Evolutionary conservation across 2,888 invertebrate species (phyloP), one percentile per base, ranked within the genome.

Genomic region (Nomada lathburiana): DNA sequence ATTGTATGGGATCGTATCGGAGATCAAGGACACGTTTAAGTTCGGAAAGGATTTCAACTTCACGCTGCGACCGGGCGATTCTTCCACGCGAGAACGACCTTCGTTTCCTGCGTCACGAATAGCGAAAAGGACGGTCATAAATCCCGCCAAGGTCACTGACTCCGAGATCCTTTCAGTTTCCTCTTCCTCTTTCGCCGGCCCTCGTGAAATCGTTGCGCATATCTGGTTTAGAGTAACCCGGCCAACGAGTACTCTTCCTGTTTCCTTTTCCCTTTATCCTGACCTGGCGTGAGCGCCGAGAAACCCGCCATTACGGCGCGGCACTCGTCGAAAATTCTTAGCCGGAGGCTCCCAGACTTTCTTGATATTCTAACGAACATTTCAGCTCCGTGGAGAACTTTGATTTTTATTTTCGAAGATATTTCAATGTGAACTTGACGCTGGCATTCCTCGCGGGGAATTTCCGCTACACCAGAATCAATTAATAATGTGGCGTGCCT

Each of bases 101-200:
- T 92, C 92, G 90, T 90, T 92, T 90, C 88, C 89, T 88, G 88
- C 74, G 77, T 76, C 70, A 81, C 59, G 73, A 82, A 83, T 82
- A 88, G 88, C 90, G 90, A 93, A 91, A 91, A 87, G 91, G 83
- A 84, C 76, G 83, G 87, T 86, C 91, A 90, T 93, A 93, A 93
- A 93, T 93, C 90, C 80, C 83, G 75, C 80, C 92, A 91, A 92
- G 92, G 92, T 92, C 92, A 89, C 90, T 86, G 89, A 79, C 87
- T 78, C 82, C 47, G 52, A 73, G 80, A 89, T 84, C 84, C 87
- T 89, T 90, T 86, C 87, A 83, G 82, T 82, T 72, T 80, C 71
- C 77, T 73, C 67, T 62, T 83, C 73, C 76, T 77, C 80, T 80
- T 76, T 64, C 74, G 81, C 60, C 69, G 59, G 16, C 57, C 52